These are phyloP conservation scores for Delphinus delphis DNA, from an alignment of 2,113 vertebrate species.

Conservation along the genomic window DNA sequence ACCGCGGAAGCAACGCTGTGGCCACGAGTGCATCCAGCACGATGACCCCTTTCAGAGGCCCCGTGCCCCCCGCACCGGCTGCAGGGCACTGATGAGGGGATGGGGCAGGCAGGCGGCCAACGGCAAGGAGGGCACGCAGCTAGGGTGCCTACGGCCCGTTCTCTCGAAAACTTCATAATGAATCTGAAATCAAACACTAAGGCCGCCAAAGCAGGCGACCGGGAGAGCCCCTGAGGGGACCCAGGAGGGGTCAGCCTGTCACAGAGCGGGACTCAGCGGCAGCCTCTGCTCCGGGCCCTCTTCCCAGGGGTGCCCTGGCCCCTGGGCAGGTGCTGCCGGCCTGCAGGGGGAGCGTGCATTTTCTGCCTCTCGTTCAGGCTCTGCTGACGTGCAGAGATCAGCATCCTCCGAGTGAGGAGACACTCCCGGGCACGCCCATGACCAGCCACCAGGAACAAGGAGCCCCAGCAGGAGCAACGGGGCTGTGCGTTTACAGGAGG, in stretches of 20 bases:
- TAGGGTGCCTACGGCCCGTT: not conserved
- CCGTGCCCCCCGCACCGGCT: not conserved
- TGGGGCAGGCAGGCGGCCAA: rapidly evolving
- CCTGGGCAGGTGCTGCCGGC: not conserved
- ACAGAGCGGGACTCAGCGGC: not conserved
- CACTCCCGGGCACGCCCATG: rapidly evolving
- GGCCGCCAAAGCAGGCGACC: not conserved
- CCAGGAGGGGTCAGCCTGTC: not conserved
- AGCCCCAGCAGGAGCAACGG: not conserved
- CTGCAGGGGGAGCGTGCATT: not conserved
- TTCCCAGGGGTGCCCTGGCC: not conserved
- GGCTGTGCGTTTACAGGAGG: not conserved
- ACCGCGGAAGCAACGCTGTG: not conserved
- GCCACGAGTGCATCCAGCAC: not conserved
- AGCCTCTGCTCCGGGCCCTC: not conserved
- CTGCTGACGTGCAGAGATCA: not conserved
- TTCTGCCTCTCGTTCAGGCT: not conserved
- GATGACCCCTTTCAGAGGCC: not conserved
- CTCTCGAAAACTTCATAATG: not conserved
- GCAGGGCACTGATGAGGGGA: rapidly evolving
- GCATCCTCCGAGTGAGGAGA: not conserved
- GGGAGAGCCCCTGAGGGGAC: not conserved
- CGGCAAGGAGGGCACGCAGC: rapidly evolving
- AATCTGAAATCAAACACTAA: not conserved
- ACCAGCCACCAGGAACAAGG: not conserved